Percentiles rank a stretch among this genome's conserved stretches.
These are phyloP conservation scores for Idaea aversata DNA, from an alignment of 2,888 invertebrate genomes.

Conservation along the genomic window DNA sequence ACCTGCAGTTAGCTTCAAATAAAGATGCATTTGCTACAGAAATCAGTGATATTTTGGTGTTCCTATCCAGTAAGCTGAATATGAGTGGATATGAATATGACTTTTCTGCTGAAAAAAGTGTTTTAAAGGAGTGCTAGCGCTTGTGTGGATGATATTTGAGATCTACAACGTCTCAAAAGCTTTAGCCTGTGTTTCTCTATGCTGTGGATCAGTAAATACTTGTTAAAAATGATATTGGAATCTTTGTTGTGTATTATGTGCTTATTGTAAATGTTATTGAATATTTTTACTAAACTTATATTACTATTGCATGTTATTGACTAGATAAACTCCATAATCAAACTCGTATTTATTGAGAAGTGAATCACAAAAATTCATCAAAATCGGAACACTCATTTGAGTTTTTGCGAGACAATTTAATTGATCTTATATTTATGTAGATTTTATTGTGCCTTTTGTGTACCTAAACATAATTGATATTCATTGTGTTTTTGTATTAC, in stretches of 20 bases:
- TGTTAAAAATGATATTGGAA: not conserved
- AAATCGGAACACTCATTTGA: too few species aligned
- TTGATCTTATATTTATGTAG: too few species aligned
- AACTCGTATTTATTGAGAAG: not conserved
- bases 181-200: too few species aligned
- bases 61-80: conserved; percentile 69
- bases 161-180: not conserved
- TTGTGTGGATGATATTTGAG: not conserved
- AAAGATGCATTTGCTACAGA: conserved; percentile 73
- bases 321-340: not conserved
- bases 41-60: conserved; percentile 74
- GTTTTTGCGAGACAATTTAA: too few species aligned
- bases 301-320: not conserved
- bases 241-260: not conserved
- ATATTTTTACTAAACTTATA: not conserved
- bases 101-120: conserved; percentile 77
- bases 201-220: too few species aligned
- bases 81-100: conserved; percentile 70
- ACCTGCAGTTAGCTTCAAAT: conserved; percentile 66
- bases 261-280: not conserved
- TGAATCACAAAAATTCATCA: not conserved
- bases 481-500: too few species aligned
- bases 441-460: too few species aligned
- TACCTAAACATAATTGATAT: too few species aligned
- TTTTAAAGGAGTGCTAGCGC: conserved; percentile 70